These are phyloP conservation scores for Morpho achilles DNA, from an alignment of 2,888 invertebrate genomes.

Conservation along the genomic window DNA sequence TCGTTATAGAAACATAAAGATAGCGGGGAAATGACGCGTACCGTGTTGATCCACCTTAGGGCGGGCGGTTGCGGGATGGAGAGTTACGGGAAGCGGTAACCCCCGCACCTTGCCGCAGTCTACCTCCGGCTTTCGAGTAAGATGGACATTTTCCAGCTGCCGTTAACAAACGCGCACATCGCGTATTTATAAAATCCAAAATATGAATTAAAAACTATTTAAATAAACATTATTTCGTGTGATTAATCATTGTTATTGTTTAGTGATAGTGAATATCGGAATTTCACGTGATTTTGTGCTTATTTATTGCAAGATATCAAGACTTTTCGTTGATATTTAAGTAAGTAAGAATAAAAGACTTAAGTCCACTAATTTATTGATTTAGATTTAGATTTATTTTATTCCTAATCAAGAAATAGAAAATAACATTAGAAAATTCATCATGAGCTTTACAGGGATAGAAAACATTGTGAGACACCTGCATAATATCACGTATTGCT, in stretches of 20 bases:
- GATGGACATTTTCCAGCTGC: constrained; percentile 27
- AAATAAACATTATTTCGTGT: constrained; percentile 9
- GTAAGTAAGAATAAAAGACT: constrained; percentile 30
- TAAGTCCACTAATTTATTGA: background rate
- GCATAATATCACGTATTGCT: too few species aligned
- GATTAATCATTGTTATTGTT: constrained; percentile 4
- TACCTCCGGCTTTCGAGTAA: constrained; percentile 32
- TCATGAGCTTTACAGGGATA: background rate
- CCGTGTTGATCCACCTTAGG: constrained; percentile 35
- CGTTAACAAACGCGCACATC: constrained; percentile 19
- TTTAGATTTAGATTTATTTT: background rate
- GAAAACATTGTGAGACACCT: too few species aligned
- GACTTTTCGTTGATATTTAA: constrained; percentile 23
- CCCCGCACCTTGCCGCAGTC: constrained; percentile 52
- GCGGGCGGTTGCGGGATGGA: constrained; percentile 42
- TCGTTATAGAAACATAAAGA: constrained; percentile 23
- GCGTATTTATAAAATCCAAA: constrained; percentile 27
- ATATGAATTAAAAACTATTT: constrained; percentile 35
- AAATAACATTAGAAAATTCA: background rate
- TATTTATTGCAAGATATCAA: constrained; percentile 25
- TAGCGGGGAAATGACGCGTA: constrained; percentile 24
- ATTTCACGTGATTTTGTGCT: constrained; percentile 25
- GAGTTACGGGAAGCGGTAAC: constrained; percentile 32
- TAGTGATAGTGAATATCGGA: constrained; percentile 24
- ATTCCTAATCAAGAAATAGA: background rate